Evolutionary conservation across 2,797 vertebrate genomes (phyloP).

Genomic region (Anolis apletophallus): DNA sequence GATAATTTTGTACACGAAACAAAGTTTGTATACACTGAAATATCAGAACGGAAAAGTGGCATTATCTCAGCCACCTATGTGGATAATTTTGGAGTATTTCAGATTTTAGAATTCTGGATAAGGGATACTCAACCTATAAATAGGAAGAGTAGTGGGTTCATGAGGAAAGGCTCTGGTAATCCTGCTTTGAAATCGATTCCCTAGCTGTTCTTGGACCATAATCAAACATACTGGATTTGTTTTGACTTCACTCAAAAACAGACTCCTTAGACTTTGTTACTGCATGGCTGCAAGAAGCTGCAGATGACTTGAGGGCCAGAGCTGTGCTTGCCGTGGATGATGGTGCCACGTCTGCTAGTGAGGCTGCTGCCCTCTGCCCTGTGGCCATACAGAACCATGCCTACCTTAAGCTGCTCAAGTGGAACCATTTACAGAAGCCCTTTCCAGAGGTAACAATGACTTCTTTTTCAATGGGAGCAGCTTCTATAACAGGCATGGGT

Average conservation of each 20-base stretch:
- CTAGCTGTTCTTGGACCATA: too few relatives aligned
- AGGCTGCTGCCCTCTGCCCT: conserved; percentile 60
- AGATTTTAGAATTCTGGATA: too few relatives aligned
- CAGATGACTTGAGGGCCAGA: conserved; percentile 70
- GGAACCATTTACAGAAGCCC: conserved; percentile 86
- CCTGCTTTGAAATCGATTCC: neutral
- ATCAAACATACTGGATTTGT: too few relatives aligned
- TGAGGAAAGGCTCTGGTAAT: neutral
- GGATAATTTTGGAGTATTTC: too few relatives aligned
- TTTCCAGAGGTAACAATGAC: conserved; percentile 89
- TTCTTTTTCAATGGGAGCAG: neutral
- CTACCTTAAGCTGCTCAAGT: conserved; percentile 90
- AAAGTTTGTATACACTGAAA: too few relatives aligned
- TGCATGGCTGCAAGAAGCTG: conserved; percentile 91
- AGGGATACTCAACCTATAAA: neutral
- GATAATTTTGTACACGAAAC: too few relatives aligned
- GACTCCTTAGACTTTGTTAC: conserved; percentile 92
- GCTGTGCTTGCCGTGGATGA: conserved; percentile 44
- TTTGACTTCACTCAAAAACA: conserved; percentile 61
- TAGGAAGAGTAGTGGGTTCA: neutral
- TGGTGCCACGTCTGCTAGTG: conserved; percentile 63
- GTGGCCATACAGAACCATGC: conserved; percentile 86
- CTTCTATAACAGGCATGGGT: neutral
- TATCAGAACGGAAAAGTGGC: too few relatives aligned
- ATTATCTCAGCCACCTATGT: too few relatives aligned